Evolutionary conservation across 1,140 invertebrate species (phyloP).

Genomic region (Physella acuta): DNA sequence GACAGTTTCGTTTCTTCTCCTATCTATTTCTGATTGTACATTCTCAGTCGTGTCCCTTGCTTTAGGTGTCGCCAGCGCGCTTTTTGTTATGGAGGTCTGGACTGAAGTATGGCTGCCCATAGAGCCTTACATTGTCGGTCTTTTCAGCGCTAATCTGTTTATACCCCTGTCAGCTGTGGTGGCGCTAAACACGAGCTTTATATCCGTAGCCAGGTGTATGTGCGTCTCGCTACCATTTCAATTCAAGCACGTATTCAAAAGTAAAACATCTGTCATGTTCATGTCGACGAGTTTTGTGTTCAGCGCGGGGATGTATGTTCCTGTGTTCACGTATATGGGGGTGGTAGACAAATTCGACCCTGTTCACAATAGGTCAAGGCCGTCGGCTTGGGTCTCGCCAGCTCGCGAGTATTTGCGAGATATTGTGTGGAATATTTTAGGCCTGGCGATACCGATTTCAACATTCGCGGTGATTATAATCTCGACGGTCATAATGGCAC

Average conservation of each 20-base stretch:
- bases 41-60: background rate
- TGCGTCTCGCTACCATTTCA: slow-evolving; percentile 3
- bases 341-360: background rate
- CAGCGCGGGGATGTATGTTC: background rate
- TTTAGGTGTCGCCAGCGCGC: background rate
- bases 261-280: background rate
- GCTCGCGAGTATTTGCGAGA: background rate
- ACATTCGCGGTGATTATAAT: background rate
- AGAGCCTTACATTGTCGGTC: background rate
- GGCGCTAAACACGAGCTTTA: background rate
- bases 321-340: background rate
- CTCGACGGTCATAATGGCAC: background rate
- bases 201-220: background rate
- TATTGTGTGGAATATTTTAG: background rate
- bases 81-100: background rate
- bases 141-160: background rate
- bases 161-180: background rate
- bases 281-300: background rate
- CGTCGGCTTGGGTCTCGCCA: background rate
- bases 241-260: background rate
- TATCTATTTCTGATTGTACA: background rate
- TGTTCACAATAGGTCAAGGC: background rate
- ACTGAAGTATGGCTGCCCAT: background rate
- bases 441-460: background rate
- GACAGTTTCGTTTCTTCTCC: background rate